Evolutionary conservation across 2,113 vertebrate genomes (phyloP), one percentile per base, ranked within the genome.

Genomic region (Galbula dea): DNA sequence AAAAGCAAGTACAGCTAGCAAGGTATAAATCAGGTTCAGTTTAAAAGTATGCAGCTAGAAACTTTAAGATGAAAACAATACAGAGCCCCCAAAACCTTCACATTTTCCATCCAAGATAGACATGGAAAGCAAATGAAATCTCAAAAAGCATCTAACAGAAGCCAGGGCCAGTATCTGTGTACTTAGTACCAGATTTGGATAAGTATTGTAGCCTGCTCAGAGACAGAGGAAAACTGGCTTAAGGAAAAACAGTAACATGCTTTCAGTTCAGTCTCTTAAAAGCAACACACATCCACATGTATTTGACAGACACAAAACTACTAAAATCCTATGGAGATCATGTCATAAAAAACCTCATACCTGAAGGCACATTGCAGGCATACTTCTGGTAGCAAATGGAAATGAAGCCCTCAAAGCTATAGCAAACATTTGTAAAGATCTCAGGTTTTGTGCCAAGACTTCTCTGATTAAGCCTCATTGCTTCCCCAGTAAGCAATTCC

Each of bases 391-490:
- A 86, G 36, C 39, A 91, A 95, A 95, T 81, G 78, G 77, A 94
- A 97, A 97, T 52, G 9, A 83, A 95, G 79, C 51, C 46, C 74
- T 93, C 57, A 88, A 87, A 94, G 83, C 91, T 93, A 96, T 30
- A 81, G 75, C 54, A 93, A 96, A 94, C 68, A 86, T 73, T 85
- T 83, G 54, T 75, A 65, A 91, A 96, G 65, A 94, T 89, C 57
- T 88, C 86, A 58, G 72, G 0, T 89, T 88, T 94, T 72, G 83
- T 80, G 83, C 87, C 67, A 82, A 94, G 93, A 86, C 45, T 65
- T 87, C 67, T 91, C 55, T 82, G 67, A 93, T 67, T 74, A 67
- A 79, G 46, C 29, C 63, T 82, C 36, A 71, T 5, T 88, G 61
- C 87, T 92, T 82, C 74, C 68, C 52, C 84, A 91, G 80, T 51